Evolutionary conservation across 2,113 vertebrate genomes (phyloP).

Genomic region (Caretta caretta): DNA sequence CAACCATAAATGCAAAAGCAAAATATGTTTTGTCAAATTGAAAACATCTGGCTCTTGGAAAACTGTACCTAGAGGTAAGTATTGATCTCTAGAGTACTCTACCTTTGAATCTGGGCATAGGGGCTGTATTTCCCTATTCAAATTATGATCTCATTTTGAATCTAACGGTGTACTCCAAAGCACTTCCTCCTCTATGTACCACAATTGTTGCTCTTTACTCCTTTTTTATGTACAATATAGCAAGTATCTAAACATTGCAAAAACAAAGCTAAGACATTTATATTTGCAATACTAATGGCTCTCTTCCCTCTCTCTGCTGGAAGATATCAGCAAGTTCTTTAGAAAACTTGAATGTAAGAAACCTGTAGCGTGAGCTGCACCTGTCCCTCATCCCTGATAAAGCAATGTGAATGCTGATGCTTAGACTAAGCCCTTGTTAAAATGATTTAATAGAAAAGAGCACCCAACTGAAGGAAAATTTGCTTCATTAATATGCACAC

Average conservation of each 20-base stretch:
- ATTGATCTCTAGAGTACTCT: background rate
- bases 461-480: background rate
- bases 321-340: background rate
- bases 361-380: background rate
- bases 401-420: background rate
- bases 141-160: background rate
- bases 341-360: background rate
- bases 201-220: background rate
- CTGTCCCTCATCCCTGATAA: background rate
- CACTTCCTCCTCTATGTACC: background rate
- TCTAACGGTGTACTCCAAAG: background rate
- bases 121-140: background rate
- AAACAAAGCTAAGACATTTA: background rate
- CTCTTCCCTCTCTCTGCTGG: background rate
- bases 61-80: background rate
- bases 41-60: background rate
- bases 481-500: background rate
- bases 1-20: background rate
- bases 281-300: background rate
- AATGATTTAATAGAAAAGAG: background rate
- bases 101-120: too few species aligned
- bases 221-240: background rate
- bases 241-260: background rate
- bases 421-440: background rate
- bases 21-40: background rate